Conservation (phyloP, 2,113 vertebrate species). For the Hemichromis elongatus region DNA sequence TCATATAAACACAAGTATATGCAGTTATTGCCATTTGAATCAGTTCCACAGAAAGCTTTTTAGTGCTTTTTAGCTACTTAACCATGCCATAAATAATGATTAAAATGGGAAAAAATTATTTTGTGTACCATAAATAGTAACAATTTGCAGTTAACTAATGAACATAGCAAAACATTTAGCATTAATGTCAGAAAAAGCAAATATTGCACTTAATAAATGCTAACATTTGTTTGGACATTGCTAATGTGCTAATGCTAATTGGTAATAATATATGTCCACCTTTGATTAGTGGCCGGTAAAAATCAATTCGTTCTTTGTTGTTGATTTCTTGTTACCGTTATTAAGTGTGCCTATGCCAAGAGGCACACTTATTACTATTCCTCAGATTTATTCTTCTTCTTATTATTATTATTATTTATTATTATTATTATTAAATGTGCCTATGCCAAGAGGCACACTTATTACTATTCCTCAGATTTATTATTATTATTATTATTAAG, state of each 20-base stretch:
- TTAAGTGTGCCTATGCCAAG: too few relatives aligned
- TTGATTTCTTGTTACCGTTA: fast-evolving
- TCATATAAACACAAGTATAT: background rate
- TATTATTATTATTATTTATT: too few relatives aligned
- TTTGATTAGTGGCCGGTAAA: background rate
- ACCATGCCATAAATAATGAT: background rate
- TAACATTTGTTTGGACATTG: background rate
- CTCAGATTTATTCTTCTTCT: too few relatives aligned
- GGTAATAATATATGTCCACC: background rate
- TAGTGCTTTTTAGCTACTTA: background rate
- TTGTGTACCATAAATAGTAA: background rate
- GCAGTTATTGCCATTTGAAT: background rate
- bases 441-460: too few relatives aligned
- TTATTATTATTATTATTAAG: too few relatives aligned
- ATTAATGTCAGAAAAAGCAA: background rate
- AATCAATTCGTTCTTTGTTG: background rate
- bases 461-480: too few relatives aligned
- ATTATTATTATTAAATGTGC: too few relatives aligned
- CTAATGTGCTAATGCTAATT: background rate
- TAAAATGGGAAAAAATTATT: background rate
- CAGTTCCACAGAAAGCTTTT: background rate
- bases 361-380: too few relatives aligned
- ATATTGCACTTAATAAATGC: background rate
- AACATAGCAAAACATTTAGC: background rate
- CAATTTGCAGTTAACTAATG: too few relatives aligned